Evolutionary conservation across 2,888 invertebrate genomes (phyloP).

Genomic region (Coecobrya sp.): DNA sequence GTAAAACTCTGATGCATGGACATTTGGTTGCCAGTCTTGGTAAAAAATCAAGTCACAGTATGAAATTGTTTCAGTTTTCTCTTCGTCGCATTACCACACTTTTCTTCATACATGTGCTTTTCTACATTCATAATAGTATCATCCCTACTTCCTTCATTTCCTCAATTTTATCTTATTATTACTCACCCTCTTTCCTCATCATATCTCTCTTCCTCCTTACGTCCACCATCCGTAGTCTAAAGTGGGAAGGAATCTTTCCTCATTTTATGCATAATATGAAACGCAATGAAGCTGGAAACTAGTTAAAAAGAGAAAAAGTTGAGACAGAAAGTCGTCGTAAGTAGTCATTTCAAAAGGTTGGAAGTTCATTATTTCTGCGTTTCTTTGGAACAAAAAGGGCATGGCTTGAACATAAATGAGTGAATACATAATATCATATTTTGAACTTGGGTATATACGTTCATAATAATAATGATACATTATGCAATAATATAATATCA

Average conservation of each 20-base stretch:
- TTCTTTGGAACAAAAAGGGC: conserved; percentile 9
- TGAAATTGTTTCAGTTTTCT: conserved; percentile 54
- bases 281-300: conserved; percentile 67
- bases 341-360: conserved; percentile 44
- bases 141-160: conserved; percentile 72
- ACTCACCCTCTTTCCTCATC: conserved; percentile 14
- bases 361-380: conserved; percentile 72
- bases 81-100: not conserved
- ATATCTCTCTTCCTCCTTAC: conserved; percentile 39
- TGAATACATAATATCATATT: conserved; percentile 1
- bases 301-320: conserved; percentile 43
- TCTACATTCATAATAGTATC: conserved; percentile 51
- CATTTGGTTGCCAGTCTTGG: not conserved
- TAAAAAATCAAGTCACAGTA: conserved; percentile 27
- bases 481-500: conserved; percentile 6
- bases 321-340: not conserved
- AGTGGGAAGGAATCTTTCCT: conserved; percentile 45
- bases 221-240: not conserved
- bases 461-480: not conserved
- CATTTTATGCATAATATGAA: conserved; percentile 66
- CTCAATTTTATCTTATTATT: conserved; percentile 70
- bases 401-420: not conserved
- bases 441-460: not conserved
- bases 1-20: not conserved
- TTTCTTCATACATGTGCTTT: not conserved